Evolutionary conservation across 1,140 invertebrate species (phyloP).

Genomic region (Agraylea sexmaculata): DNA sequence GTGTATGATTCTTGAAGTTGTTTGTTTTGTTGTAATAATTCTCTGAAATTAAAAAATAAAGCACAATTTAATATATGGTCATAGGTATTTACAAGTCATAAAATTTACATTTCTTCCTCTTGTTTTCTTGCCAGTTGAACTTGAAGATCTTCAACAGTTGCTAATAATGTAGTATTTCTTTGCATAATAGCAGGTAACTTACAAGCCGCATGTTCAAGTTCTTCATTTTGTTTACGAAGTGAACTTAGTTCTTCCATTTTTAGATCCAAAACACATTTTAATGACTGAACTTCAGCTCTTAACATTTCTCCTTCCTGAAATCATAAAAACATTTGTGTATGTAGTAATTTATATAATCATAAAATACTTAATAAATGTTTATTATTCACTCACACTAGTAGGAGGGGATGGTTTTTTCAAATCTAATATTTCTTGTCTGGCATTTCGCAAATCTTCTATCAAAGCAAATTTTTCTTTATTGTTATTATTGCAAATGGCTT

Average conservation of each 20-base stretch:
- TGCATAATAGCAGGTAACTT: constrained; percentile 43
- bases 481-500: constrained; percentile 3
- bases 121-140: constrained; percentile 48
- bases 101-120: constrained; percentile 42
- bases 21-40: constrained; percentile 50
- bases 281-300: constrained; percentile 56
- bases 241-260: constrained; percentile 60
- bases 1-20: constrained; percentile 57
- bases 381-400: neutral
- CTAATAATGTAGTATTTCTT: constrained; percentile 30
- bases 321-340: neutral
- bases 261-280: constrained; percentile 62
- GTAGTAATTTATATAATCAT: neutral
- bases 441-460: constrained; percentile 9
- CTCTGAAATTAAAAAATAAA: constrained; percentile 30
- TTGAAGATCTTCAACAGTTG: constrained; percentile 50
- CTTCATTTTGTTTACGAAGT: constrained; percentile 51
- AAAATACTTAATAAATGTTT: neutral
- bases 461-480: constrained; percentile 9
- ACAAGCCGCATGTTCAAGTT: constrained; percentile 41
- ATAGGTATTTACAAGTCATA: constrained; percentile 1
- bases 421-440: constrained; percentile 9
- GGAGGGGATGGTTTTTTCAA: neutral
- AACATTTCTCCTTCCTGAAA: constrained; percentile 27
- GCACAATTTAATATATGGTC: constrained; percentile 4